A percentile compares a stretch with the other conserved stretches of the same genome.
These are phyloP conservation scores for Pseudopleuronectes americanus DNA, from an alignment of 2,797 vertebrate genomes.

Conservation along the genomic window DNA sequence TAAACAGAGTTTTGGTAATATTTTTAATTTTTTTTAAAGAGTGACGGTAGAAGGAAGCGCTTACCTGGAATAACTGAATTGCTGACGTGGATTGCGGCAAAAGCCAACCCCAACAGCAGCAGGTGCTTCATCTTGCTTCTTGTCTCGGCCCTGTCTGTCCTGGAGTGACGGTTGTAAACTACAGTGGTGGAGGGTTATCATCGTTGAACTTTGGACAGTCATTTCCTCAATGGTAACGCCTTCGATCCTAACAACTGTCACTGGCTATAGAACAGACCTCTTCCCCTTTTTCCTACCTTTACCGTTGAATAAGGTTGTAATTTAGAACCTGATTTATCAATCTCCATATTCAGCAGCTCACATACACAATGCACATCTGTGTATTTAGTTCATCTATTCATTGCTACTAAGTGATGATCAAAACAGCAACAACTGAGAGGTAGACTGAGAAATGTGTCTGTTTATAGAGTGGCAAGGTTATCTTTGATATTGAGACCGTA, in stretches of 20 bases:
- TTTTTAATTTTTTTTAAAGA: not conserved
- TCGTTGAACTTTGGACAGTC: slow-evolving; percentile 74
- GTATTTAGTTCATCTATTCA: too few relatives aligned
- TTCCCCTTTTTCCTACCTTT: slow-evolving; percentile 24
- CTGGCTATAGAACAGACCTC: not conserved
- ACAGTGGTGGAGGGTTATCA: slow-evolving; percentile 43
- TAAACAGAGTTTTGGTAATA: not conserved
- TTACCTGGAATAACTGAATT: slow-evolving; percentile 64
- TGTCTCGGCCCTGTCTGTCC: slow-evolving; percentile 33
- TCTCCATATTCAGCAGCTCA: too few relatives aligned
- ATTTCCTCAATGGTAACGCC: slow-evolving; percentile 25
- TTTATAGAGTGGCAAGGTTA: too few relatives aligned
- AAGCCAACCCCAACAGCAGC: slow-evolving; percentile 63
- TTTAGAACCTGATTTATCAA: not conserved
- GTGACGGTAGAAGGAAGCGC: slow-evolving; percentile 12
- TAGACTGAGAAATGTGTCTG: too few relatives aligned
- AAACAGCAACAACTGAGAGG: too few relatives aligned
- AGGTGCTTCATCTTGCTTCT: slow-evolving; percentile 78
- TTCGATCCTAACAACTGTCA: slow-evolving; percentile 44
- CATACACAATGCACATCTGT: too few relatives aligned
- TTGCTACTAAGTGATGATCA: too few relatives aligned
- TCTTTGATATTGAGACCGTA: too few relatives aligned
- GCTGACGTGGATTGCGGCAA: slow-evolving; percentile 51
- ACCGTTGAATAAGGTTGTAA: not conserved
- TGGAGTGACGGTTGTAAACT: slow-evolving; percentile 66